Percentiles rank a stretch among this genome's conserved stretches.
Conservation (phyloP, 2,888 invertebrate genomes). For the Euphydryas editha region DNA sequence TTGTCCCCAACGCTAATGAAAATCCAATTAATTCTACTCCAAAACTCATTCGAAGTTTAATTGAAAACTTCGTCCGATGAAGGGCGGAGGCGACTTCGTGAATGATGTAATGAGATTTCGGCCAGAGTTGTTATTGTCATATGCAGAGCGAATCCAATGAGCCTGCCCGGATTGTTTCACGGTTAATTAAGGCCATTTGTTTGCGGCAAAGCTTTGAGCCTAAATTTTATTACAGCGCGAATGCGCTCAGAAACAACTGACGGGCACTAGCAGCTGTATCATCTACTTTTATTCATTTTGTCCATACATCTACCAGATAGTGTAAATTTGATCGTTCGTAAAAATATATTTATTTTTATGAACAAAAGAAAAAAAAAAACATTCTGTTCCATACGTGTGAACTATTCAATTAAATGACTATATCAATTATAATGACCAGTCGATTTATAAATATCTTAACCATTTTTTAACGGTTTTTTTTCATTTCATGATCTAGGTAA, state of each 20-base stretch:
- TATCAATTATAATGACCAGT: conserved; percentile 39
- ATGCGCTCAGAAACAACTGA: conserved; percentile 33
- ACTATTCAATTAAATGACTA: conserved; percentile 70
- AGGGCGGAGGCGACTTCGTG: conserved; percentile 66
- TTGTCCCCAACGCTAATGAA: conserved; percentile 81
- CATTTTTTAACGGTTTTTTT: conserved; percentile 6
- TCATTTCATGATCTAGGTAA: too few relatives aligned
- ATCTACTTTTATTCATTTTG: conserved; percentile 56
- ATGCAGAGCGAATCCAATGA: conserved; percentile 75
- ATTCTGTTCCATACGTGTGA: conserved; percentile 63
- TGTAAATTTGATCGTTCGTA: conserved; percentile 70
- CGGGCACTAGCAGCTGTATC: conserved; percentile 35
- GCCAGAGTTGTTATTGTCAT: conserved; percentile 76
- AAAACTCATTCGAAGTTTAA: conserved; percentile 83
- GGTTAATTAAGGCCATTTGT: conserved; percentile 67
- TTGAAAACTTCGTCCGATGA: conserved; percentile 76
- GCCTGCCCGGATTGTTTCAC: conserved; percentile 63
- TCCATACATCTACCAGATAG: conserved; percentile 39
- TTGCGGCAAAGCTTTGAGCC: conserved; percentile 40
- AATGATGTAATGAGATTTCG: conserved; percentile 79
- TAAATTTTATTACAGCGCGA: conserved; percentile 31
- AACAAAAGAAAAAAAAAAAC: too few relatives aligned
- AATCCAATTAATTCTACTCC: conserved; percentile 81
- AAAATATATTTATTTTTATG: too few relatives aligned
- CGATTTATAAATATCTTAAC: conserved; percentile 30